Percentiles rank a stretch among this genome's conserved stretches.
Evolutionary conservation across 2,113 vertebrate species (phyloP).

Genomic region (Neotragus pygmaeus): DNA sequence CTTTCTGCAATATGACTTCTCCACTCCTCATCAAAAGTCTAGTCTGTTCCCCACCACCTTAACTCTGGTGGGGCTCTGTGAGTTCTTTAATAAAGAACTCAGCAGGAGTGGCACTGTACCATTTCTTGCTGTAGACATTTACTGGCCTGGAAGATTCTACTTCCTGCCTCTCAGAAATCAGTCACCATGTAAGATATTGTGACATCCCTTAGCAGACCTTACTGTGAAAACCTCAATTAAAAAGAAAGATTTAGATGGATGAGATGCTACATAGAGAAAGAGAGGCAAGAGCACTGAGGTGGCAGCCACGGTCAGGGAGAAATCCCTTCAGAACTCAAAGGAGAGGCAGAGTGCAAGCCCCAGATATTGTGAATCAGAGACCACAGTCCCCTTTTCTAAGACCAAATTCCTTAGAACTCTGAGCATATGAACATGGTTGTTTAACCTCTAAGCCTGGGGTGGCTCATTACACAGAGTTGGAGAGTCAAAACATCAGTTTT

Average conservation of each 20-base stretch:
- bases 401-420: background rate
- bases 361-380: background rate
- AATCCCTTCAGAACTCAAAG: background rate
- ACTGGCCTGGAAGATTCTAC: background rate
- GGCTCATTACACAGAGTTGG: background rate
- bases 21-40: background rate
- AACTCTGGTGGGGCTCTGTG: accelerated
- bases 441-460: background rate
- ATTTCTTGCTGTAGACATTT: background rate
- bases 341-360: background rate
- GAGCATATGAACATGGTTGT: background rate
- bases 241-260: background rate
- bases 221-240: background rate
- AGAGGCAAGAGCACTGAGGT: background rate
- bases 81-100: background rate
- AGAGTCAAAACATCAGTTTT: background rate
- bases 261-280: background rate
- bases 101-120: too few relatives aligned
- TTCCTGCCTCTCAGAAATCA: background rate
- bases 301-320: background rate
- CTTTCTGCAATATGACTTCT: background rate
- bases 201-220: background rate
- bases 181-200: background rate
- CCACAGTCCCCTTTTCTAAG: background rate
- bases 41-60: background rate